Evolutionary conservation across 1,140 invertebrate genomes (phyloP), one percentile per base, ranked within the genome.

Genomic region (Brachionus calyciflorus): DNA sequence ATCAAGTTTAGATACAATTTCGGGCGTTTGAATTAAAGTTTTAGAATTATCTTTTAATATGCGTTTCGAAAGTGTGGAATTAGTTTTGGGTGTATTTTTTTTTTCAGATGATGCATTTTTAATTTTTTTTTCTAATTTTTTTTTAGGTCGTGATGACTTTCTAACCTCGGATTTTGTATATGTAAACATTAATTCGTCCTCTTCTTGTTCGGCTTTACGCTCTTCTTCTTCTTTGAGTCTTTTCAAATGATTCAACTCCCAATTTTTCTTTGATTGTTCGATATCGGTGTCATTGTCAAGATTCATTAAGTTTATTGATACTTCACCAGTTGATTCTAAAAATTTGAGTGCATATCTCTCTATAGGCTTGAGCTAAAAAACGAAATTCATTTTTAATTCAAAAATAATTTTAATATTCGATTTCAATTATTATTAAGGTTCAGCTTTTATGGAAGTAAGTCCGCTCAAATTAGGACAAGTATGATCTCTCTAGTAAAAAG

Each of bases 331-430:
- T 19, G 89, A 89, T 85, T 98, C 96, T 77, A 97, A 90, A 80
- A 94, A 91, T 21, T 89, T 88, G 88, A 98, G 92, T 19, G 95
- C 96, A 85, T 96, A 98, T 63, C 90, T 88, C 85, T 98, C 94
- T 68, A 98, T 90, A 0, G 92, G 91, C 28, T 90, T 91, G 28
- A 98, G 84, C 93, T 97, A 85, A 53, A 81, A 82, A n/a, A 37
- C 41, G 49, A 70, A 41, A 78, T 70, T 19, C 12, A 24, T 26
- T 24, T 17, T 46, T 57, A 14, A n/a, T n/a, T n/a, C n/a, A n/a
- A n/a, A n/a, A n/a, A n/a, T n/a, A n/a, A n/a, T n/a, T n/a, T n/a
- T n/a, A n/a, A n/a, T n/a, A n/a, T n/a, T n/a, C n/a, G n/a, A n/a
- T n/a, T n/a, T n/a, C n/a, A n/a, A n/a, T n/a, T n/a, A n/a, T n/a